Base-by-base conservation (phyloP, 2,113 vertebrate genomes). In the Bubo blakistoni region DNA sequence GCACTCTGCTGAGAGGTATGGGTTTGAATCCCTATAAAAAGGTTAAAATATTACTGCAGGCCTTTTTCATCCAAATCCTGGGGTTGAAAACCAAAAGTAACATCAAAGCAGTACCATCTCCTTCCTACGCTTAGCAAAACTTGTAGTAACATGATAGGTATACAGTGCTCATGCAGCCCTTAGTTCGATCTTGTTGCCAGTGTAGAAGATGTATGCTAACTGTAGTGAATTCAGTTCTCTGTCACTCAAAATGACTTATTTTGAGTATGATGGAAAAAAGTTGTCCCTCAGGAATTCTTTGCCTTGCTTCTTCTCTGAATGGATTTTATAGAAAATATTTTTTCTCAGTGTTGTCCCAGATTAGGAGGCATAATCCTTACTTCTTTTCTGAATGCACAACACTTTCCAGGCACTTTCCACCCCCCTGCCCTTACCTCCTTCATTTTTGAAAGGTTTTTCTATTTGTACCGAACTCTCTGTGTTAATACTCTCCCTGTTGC, bases 11-110 rank as follows among this genome's bases (percentile, higher is more conserved):
- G 73, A 77, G 65, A 87, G 15, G 69, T 36, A 85, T 9, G 62
- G 44, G 25, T 85, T 95, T 85, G 78, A 87, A 90, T 82, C 62
- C 71, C 52, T 90, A 34, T 65, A 91, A 96, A 58, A 66, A 93
- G 91, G 94, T 91, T 96, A 94, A 89, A 95, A 91, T 96, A 88
- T 88, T 96, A 72, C 93, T 93, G 84, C 74, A 85, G 62, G 72
- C 36, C 32, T 85, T 92, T 97, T 92, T 91, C 63, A 44, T 93
- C 70, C 74, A 90, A 93, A 54, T 90, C 49, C 54, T 87, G 36
- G 7, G 44, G 52, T 54, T 92, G 82, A 74, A 82, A 88, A 84
- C 88, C 82, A 92, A 93, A 92, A 93, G 86, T 71, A 94, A 94
- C 88, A 93, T 96, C 67, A 88, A 95, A 96, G 77, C 72, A 49